Evolutionary conservation across 2,113 vertebrate species (phyloP), one percentile per base, ranked within the genome.

Genomic region (Laticauda laticaudata): DNA sequence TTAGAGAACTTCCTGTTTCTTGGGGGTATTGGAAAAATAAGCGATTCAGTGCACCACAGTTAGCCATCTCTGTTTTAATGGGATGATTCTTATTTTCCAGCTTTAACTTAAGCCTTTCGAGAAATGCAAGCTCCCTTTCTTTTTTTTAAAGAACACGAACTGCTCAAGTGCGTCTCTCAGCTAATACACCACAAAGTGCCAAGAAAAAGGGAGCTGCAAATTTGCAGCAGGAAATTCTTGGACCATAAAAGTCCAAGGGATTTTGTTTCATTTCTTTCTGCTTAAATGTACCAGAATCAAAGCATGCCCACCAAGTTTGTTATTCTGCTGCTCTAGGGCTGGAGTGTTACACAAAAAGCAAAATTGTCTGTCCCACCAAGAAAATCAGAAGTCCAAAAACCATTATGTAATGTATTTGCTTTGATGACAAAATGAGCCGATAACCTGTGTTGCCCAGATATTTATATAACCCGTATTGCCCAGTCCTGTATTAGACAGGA

Each of bases 341-440:
- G 51, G 12, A 26, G 90, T 89, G 95, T 93, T 94, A 90, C 95
- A 90, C 93, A 51, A 91, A 48, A 92, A 95, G 91, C 61, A 9
- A 92, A 94, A 87, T 5, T 0, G 20, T 61, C 43, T 1, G n/a
- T 88, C 95, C 95, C 92, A 20, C 8, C 94, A 69, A 6, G 7
- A 92, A 55, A 89, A 1, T 18, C 0, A 26, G 94, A 57, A 1
- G 88, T 18, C 21, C 11, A 23, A 92, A 90, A 91, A 94, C 12
- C 96, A 53, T 64, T 95, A 0, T 97, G 97, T 97, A 94, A 96
- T 96, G 95, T 94, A 97, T 97, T 97, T 97, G 97, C 96, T 96
- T 0, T 86, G 96, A 53, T 91, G 96, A 94, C 96, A 94, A 96
- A 97, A 95, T 93, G 1, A 51, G 48, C 48, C 48, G 8, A 51